Conservation (phyloP, 2,113 vertebrate genomes). For the Entelurus aequoreus region DNA sequence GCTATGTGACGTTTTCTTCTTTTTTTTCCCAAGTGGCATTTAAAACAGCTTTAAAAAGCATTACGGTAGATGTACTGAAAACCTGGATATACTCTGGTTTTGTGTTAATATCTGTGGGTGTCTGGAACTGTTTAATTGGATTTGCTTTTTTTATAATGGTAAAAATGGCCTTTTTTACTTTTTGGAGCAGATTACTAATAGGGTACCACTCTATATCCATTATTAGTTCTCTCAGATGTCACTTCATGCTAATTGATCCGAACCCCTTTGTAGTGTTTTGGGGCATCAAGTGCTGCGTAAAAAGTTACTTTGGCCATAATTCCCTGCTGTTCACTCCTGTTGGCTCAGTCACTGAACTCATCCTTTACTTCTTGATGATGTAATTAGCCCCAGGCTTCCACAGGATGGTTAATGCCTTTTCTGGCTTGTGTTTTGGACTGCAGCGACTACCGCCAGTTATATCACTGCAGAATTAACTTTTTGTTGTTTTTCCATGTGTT, state of each 20-base stretch:
- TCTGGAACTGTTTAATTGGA: too few relatives aligned
- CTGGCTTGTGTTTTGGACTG: not conserved
- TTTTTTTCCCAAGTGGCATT: too few relatives aligned
- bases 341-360: slow-evolving; percentile 14
- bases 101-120: too few relatives aligned
- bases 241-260: not conserved
- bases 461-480: slow-evolving; percentile 3
- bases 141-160: too few relatives aligned
- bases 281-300: slow-evolving; percentile 13
- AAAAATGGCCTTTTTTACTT: too few relatives aligned
- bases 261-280: slow-evolving; percentile 3
- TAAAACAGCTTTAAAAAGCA: too few relatives aligned
- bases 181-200: too few relatives aligned
- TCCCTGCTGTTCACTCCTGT: slow-evolving; percentile 11
- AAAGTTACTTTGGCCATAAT: slow-evolving; percentile 16
- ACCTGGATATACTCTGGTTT: too few relatives aligned
- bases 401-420: not conserved
- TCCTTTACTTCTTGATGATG: slow-evolving; percentile 28
- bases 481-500: not conserved
- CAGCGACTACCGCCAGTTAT: not conserved
- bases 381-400: slow-evolving; percentile 8
- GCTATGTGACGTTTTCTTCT: too few relatives aligned
- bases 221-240: slow-evolving; percentile 8
- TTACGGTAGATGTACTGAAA: too few relatives aligned
- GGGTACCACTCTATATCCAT: not conserved